Conservation (phyloP, 1,140 invertebrate genomes). For the Nephila pilipes region DNA sequence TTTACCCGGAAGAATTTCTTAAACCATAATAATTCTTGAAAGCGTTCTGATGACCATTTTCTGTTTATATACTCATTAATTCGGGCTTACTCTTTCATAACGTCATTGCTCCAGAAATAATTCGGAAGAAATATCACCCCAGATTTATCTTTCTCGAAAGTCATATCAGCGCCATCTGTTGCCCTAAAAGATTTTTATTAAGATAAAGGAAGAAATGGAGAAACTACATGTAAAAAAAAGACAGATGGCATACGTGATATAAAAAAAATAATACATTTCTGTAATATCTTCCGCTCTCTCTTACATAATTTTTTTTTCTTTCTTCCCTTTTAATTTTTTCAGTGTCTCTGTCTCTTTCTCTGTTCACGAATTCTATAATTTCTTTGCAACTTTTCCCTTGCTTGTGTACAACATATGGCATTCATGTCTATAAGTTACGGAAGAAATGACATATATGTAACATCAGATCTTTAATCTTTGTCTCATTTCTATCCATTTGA, state of each 20-base stretch:
- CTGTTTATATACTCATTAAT: neutral
- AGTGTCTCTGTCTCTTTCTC: constrained; percentile 63
- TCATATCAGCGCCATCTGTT: constrained; percentile 48
- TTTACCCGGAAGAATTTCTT: too few relatives aligned
- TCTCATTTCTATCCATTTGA: neutral
- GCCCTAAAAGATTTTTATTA: constrained; percentile 61
- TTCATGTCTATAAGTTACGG: neutral
- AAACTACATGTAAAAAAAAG: constrained; percentile 8
- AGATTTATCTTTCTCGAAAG: constrained; percentile 1
- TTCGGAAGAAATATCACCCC: neutral
- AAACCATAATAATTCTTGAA: too few relatives aligned
- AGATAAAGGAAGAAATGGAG: constrained; percentile 28
- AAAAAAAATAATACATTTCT: neutral
- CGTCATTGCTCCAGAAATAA: too few relatives aligned
- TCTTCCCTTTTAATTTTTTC: constrained; percentile 26
- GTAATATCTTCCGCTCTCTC: constrained; percentile 32
- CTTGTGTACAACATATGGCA: constrained; percentile 18
- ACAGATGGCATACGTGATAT: constrained; percentile 55
- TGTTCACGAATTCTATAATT: constrained; percentile 10
- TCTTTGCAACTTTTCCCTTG: constrained; percentile 18
- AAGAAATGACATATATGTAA: constrained; percentile 4
- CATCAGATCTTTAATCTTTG: neutral
- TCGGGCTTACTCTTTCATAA: too few relatives aligned
- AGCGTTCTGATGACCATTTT: neutral
- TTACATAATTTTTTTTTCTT: neutral